Conservation (phyloP, 2,888 invertebrate genomes). For the Cerceris rybyensis region DNA sequence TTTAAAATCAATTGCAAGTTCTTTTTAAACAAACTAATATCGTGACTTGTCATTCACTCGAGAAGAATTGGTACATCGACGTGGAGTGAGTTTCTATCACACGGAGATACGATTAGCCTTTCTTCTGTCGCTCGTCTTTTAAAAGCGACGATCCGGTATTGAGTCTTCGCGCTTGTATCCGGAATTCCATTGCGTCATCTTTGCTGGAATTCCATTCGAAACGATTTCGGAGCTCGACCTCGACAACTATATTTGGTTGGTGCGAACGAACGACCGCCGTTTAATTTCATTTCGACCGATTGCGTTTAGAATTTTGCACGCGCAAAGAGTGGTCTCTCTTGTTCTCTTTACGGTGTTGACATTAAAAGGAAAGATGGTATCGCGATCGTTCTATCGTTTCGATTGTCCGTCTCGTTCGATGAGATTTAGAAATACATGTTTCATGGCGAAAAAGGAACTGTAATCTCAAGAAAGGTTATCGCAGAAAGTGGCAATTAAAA, state of each 20-base stretch:
- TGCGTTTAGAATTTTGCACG: constrained; percentile 9
- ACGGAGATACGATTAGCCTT: not conserved
- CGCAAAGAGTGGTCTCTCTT: not conserved
- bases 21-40: no score
- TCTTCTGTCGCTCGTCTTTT: constrained; percentile 13
- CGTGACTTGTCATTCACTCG: not conserved
- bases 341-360: not conserved
- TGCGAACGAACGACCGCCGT: constrained; percentile 29
- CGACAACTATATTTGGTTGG: constrained; percentile 44
- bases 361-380: not conserved
- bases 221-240: constrained; percentile 42
- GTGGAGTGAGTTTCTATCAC: no score
- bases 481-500: no score
- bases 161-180: constrained; percentile 37
- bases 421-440: not conserved
- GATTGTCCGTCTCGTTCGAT: constrained; percentile 1
- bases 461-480: no score
- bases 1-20: no score
- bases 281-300: constrained; percentile 20
- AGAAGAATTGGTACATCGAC: not conserved
- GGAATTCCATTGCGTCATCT: constrained; percentile 47
- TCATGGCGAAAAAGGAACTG: no score
- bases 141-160: constrained; percentile 17
- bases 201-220: constrained; percentile 42
- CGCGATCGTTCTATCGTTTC: not conserved